Base-by-base conservation (phyloP, 2,888 invertebrate species). In the Cantharis lateralis region DNA sequence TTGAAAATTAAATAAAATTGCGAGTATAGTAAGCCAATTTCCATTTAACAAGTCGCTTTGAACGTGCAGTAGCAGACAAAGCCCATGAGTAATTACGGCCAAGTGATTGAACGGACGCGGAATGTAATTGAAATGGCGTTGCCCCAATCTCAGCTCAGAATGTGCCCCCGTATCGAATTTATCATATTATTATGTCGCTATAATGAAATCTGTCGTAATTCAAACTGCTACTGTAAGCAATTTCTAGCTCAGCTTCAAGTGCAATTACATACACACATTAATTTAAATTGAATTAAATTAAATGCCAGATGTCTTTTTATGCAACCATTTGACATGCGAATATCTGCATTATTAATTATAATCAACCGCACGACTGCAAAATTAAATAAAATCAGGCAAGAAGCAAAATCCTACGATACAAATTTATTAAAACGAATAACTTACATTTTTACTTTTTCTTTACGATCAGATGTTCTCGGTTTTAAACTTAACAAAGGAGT, bases 1-100 rank as follows among this genome's bases (percentile, higher is more conserved):
- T 64, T 48, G 76, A 72, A 78, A 79, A 79, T 79, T 79, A 73
- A 79, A 79, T 77, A 77, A 66, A 66, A 66, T 24, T 24, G 64
- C 18, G 24, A 66, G 64, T 66, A 20, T 66, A 66, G 64, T 66
- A 66, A 64, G 71, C 69, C 70, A 79, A 79, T 79, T 79, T 77
- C 72, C 70, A 73, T 77, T 72, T 20, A 74, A 64, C 72, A 77
- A 78, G 66, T 15, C 68, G 73, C 62, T 76, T 73, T 66, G 64
- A 72, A 62, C 63, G 73, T 72, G 64, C 72, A 70, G 15, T 10
- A 63, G 63, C 62, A 71, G 70, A 62, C 62, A 72, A 72, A 62
- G 77, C 73, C 70, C 74, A 77, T 71, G 71, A 71, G 74, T 74
- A 74, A 74, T 76, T 76, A 71, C 61, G 28, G 48, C 69, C 28